Conservation (phyloP, 2,888 invertebrate species). For the Branchipolynoe longqiensis region DNA sequence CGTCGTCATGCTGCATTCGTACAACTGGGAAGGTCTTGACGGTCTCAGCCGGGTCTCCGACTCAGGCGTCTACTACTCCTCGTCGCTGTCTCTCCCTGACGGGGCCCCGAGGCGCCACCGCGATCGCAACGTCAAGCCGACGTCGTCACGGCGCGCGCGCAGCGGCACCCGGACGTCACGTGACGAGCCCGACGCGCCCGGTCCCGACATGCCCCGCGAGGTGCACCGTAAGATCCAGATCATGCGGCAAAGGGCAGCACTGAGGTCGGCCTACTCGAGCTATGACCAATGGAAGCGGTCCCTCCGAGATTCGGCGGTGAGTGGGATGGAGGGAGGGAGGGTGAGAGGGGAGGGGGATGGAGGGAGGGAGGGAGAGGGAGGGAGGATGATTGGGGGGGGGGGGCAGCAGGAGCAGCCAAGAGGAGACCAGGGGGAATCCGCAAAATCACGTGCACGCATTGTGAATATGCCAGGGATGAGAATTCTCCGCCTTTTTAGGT, state of each 20-base stretch:
- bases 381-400: too few species aligned
- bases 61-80: conserved; percentile 26
- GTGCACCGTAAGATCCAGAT: conserved; percentile 1
- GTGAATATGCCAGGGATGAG: too few species aligned
- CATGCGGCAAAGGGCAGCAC: conserved; percentile 47
- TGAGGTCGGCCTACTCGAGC: conserved; percentile 46
- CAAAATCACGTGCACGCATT: too few species aligned
- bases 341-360: too few species aligned
- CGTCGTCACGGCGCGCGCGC: not conserved
- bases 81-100: conserved; percentile 18
- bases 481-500: too few species aligned
- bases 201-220: not conserved
- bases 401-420: too few species aligned
- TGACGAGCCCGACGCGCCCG: not conserved
- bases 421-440: too few species aligned
- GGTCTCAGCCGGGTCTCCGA: conserved; percentile 8
- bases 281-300: conserved; percentile 45
- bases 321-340: not conserved
- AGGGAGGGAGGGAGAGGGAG: too few species aligned
- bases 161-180: not conserved
- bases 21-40: not conserved
- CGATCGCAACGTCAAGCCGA: not conserved
- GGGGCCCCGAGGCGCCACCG: not conserved
- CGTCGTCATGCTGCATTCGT: not conserved
- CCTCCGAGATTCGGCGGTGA: not conserved